Evolutionary conservation across 2,113 vertebrate species (phyloP), one percentile per base, ranked within the genome.

Genomic region (Crotalus helleri): DNA sequence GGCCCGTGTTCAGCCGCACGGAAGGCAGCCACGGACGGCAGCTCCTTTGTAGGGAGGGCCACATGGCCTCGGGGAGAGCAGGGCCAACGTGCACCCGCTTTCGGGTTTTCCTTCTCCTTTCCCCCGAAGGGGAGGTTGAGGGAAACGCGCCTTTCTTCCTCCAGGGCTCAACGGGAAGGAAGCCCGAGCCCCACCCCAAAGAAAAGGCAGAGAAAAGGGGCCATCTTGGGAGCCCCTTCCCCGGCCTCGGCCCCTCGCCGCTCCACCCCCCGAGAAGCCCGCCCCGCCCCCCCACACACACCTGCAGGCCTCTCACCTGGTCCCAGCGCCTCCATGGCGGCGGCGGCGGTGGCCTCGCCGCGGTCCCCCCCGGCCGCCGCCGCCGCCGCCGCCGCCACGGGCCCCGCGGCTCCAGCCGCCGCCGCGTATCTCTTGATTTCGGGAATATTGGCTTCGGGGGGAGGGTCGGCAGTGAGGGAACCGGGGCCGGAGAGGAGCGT

Each of bases 271-370:
- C 58, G 4, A 13, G 4, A 19, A 54, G 29, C 7, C n/a, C 3
- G 51, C 92, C 58, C 44, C 53, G 5, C 9, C 58, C 94, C 92
- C 94, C 49, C 49, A 93, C 57, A 54, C 54, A 19, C 94, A 93
- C 94, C 90, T 94, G 64, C 93, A 95, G 94, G 88, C 94, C 92
- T 94, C 98, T 99, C 98, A 99, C 98, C 98, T 96, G 98, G 99
- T 99, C 99, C 99, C 98, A 99, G 97, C 96, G 99, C 98, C 98
- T 99, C 99, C 98, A 99, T 99, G 97, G 97, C 97, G 95, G 96
- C 95, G 94, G 95, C 93, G 74, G 96, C 95, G 94, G 95, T 92
- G 74, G 97, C 97, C 98, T 98, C 98, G 98, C 98, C 98, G 96
- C 96, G 96, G 96, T 96, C 95, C 94, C 97, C 96, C 95, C 97